Conservation (phyloP, 2,888 invertebrate genomes). For the Acleris laterana region DNA sequence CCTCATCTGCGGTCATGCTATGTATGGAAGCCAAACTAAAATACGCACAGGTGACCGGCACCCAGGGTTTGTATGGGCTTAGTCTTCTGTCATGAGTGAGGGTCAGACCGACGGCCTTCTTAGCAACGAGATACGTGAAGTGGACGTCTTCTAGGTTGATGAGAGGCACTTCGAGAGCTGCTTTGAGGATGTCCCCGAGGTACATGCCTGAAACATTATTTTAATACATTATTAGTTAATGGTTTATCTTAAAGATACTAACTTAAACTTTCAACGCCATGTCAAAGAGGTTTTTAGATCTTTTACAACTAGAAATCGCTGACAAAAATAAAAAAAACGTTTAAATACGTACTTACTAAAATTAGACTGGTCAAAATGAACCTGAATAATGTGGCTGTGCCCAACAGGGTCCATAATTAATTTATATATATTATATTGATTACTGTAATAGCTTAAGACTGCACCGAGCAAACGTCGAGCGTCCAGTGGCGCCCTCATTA, state of each 20-base stretch:
- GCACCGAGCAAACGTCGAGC: too few relatives aligned
- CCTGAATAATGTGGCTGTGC: too few relatives aligned
- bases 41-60: conserved; percentile 57
- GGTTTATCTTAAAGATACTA: not conserved
- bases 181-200: conserved; percentile 71
- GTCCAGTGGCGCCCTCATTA: too few relatives aligned
- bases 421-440: too few relatives aligned
- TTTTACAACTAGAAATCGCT: too few relatives aligned
- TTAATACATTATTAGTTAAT: not conserved
- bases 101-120: conserved; percentile 73
- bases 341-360: too few relatives aligned
- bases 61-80: conserved; percentile 57
- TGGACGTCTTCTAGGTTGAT: conserved; percentile 89
- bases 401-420: too few relatives aligned
- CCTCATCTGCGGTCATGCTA: conserved; percentile 55
- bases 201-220: conserved; percentile 58
- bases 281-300: too few relatives aligned
- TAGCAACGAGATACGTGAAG: conserved; percentile 88
- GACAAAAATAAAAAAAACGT: too few relatives aligned
- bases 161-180: conserved; percentile 82
- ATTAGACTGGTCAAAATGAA: too few relatives aligned
- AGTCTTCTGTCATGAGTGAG: conserved; percentile 85
- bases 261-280: not conserved
- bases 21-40: conserved; percentile 59
- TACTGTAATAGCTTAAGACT: too few relatives aligned